Evolutionary conservation across 2,888 invertebrate species (phyloP).

Genomic region (Melikaiella ostensackeni): DNA sequence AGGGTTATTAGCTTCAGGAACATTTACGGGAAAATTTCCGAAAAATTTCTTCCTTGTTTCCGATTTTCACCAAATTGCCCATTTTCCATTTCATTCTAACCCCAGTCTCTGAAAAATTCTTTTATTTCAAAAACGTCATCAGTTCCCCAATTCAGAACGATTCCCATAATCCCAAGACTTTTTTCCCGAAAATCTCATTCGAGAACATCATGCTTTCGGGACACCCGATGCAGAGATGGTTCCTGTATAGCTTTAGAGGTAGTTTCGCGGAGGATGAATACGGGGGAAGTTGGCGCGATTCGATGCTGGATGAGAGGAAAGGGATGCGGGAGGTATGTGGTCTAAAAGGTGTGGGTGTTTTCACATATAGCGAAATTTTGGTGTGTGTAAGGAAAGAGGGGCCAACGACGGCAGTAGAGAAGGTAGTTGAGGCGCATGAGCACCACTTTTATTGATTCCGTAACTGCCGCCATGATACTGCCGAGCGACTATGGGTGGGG

Average conservation of each 20-base stretch:
- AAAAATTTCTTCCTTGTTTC: no score
- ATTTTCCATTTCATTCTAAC: no score
- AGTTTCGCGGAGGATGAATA: slow-evolving; percentile 68
- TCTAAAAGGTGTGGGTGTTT: slow-evolving; percentile 46
- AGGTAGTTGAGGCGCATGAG: slow-evolving; percentile 77
- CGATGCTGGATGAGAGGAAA: slow-evolving; percentile 61
- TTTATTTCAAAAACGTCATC: not conserved
- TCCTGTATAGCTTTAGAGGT: slow-evolving; percentile 73
- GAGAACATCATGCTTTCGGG: slow-evolving; percentile 57
- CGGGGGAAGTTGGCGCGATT: slow-evolving; percentile 71
- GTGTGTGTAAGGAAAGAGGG: slow-evolving; percentile 52
- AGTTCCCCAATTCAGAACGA: slow-evolving; percentile 39
- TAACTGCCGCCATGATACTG: slow-evolving; percentile 77
- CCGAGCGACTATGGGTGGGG: slow-evolving; percentile 61
- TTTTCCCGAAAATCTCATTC: slow-evolving; percentile 41
- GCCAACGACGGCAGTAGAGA: slow-evolving; percentile 59
- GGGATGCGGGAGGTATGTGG: slow-evolving; percentile 46
- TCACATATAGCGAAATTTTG: slow-evolving; percentile 38
- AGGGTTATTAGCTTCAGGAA: no score
- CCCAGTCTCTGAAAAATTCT: not conserved
- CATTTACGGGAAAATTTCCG: no score
- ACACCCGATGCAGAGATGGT: slow-evolving; percentile 67
- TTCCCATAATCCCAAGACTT: slow-evolving; percentile 47
- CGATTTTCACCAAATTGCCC: no score
- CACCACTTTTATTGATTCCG: slow-evolving; percentile 78